Evolutionary conservation across 2,888 invertebrate species (phyloP).

Genomic region (Thereva nobilitata): DNA sequence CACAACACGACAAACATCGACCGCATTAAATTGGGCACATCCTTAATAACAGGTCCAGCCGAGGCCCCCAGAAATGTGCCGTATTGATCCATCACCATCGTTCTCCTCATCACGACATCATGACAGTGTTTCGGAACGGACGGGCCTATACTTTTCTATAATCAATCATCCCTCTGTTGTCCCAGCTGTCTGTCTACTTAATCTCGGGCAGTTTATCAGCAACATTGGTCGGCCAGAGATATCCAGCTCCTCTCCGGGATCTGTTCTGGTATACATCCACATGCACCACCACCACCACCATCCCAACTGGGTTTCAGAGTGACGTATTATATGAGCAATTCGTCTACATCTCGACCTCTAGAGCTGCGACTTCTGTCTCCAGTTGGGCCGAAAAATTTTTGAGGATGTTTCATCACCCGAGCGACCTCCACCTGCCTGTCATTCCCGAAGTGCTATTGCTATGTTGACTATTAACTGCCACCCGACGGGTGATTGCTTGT

Average conservation of each 20-base stretch:
- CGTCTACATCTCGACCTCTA: not conserved
- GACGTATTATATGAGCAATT: not conserved
- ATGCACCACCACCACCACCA: not conserved
- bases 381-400: conserved; percentile 6
- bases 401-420: conserved; percentile 1
- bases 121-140: conserved; percentile 8
- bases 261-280: not conserved
- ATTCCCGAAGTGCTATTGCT: conserved; percentile 15
- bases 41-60: conserved; percentile 20
- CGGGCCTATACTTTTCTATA: conserved; percentile 21
- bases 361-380: not conserved
- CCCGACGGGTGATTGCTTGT: conserved; percentile 21
- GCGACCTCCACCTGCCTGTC: not conserved
- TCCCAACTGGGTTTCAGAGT: not conserved
- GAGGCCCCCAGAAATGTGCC: not conserved
- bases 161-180: conserved; percentile 18
- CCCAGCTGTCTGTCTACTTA: conserved; percentile 25
- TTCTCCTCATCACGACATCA: conserved; percentile 6
- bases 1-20: conserved; percentile 18
- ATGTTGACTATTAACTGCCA: conserved; percentile 11
- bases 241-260: not conserved
- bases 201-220: conserved; percentile 31
- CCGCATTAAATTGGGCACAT: conserved; percentile 31
- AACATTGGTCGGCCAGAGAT: no score
- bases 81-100: conserved; percentile 23